Base-by-base conservation (phyloP, 1,140 invertebrate species). In the Proctacanthus coquilletti region DNA sequence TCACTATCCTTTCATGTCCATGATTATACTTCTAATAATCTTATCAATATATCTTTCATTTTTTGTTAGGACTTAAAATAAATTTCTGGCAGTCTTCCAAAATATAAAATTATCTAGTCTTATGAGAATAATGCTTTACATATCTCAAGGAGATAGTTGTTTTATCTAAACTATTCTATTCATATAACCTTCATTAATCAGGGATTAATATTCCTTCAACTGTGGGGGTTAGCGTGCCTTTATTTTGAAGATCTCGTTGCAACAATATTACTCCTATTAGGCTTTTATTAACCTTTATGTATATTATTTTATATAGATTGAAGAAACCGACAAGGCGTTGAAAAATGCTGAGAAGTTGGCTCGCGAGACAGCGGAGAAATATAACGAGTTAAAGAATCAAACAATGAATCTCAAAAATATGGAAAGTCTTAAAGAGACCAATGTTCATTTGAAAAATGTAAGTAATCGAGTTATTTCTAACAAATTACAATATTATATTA, bases 401-500 rank as follows among this genome's bases (percentile, higher is more conserved):
- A 8, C 14, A 14, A 4, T 23, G 8, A 27, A 15, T 17, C n/a
- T 5, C 18, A 30, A 31, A 21, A 19, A 39, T 20, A 31, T 39
- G 13, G 29, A 39, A 6, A 11, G 32, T 23, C 18, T 39, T 13
- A 30, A 32, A 13, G 37, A 39, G 21, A 14, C 25, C 5, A 39
- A 39, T 31, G 13, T 9, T 3, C 15, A 39, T 14, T 21, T 39
- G 20, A 39, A 39, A 30, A 32, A 30, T 19, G 37, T 39, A 39
- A 39, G 17, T 19, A 5, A 36, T 19, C 10, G 11, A 36, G 9
- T 8, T 8, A 15, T 11, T 36, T 21, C 17, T 18, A 11, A 9
- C 19, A 10, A 17, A 18, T 6, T 17, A 29, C 4, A 17, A 21
- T 13, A 21, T 36, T 4, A 4, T 13, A n/a, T 36, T 4, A 3